Evolutionary conservation across 2,113 vertebrate species (phyloP).

Genomic region (Corythaeola cristata): DNA sequence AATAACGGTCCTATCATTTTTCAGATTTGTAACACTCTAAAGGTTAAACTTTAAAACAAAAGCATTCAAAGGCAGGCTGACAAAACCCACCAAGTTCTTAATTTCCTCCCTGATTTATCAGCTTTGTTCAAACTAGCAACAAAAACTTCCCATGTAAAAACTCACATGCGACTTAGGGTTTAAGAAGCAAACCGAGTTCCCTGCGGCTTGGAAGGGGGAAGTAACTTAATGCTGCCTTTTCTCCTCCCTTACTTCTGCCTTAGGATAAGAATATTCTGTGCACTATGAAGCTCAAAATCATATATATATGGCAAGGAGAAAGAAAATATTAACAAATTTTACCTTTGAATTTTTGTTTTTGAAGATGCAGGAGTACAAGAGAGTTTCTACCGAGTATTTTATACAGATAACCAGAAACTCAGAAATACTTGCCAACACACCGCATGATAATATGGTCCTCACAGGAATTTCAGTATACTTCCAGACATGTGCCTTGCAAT

Average conservation of each 20-base stretch:
- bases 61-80: neutral
- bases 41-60: neutral
- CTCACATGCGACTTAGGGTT: neutral
- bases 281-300: neutral
- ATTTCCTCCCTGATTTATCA: neutral
- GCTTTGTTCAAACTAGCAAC: neutral
- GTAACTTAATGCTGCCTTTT: neutral
- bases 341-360: neutral
- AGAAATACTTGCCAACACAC: neutral
- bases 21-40: neutral
- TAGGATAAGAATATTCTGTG: neutral
- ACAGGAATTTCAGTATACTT: neutral
- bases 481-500: neutral
- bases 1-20: neutral
- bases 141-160: neutral
- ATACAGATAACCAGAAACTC: neutral
- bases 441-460: neutral
- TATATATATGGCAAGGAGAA: neutral
- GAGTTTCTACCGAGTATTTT: neutral
- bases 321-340: neutral
- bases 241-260: neutral
- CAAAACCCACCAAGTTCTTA: neutral
- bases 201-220: neutral
- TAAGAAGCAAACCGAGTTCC: neutral
- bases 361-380: neutral